These are phyloP conservation scores for Scaptomyza flava DNA, from an alignment of 2,888 invertebrate species.

Conservation along the genomic window DNA sequence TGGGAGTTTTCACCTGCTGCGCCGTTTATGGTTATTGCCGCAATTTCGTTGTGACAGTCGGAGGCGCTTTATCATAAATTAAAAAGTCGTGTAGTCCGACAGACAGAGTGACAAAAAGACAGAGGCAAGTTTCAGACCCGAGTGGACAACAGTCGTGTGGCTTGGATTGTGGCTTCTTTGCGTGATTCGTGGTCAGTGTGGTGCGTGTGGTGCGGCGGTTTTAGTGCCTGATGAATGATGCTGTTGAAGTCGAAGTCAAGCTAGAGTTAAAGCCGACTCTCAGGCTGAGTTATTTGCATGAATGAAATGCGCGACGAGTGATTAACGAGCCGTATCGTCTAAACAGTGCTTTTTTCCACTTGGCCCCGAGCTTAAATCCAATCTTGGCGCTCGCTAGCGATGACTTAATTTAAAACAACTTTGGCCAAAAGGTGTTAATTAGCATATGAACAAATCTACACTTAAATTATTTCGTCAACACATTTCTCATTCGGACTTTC, in stretches of 20 bases:
- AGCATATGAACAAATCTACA: slow-evolving; percentile 66
- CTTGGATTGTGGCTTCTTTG: slow-evolving; percentile 13
- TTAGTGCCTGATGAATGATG: slow-evolving; percentile 65
- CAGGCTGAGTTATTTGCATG: slow-evolving; percentile 72
- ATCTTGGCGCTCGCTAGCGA: slow-evolving; percentile 46
- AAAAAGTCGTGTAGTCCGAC: slow-evolving; percentile 73
- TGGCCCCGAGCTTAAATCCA: slow-evolving; percentile 29
- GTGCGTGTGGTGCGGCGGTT: slow-evolving; percentile 41
- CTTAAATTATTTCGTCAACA: slow-evolving; percentile 26
- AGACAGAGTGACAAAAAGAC: slow-evolving; percentile 3
- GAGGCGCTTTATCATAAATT: slow-evolving; percentile 81
- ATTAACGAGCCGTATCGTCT: slow-evolving; percentile 54
- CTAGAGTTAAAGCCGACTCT: slow-evolving; percentile 2
- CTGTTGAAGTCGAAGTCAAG: slow-evolving; percentile 31
- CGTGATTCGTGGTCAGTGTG: slow-evolving; percentile 27
- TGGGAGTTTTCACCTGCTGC: slow-evolving; percentile 79
- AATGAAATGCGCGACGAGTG: slow-evolving; percentile 62
- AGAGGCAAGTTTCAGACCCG: slow-evolving; percentile 2
- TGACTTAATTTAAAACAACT: slow-evolving; percentile 71
- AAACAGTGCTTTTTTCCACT: background rate
- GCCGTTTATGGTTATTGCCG: slow-evolving; percentile 81
- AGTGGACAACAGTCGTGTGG: slow-evolving; percentile 33
- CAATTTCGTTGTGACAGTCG: slow-evolving; percentile 80
- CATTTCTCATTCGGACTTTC: slow-evolving; percentile 10
- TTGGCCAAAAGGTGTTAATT: slow-evolving; percentile 71